Evolutionary conservation across 2,888 invertebrate species (phyloP), one percentile per base, ranked within the genome.

Genomic region (Ennomos fuscantarius): DNA sequence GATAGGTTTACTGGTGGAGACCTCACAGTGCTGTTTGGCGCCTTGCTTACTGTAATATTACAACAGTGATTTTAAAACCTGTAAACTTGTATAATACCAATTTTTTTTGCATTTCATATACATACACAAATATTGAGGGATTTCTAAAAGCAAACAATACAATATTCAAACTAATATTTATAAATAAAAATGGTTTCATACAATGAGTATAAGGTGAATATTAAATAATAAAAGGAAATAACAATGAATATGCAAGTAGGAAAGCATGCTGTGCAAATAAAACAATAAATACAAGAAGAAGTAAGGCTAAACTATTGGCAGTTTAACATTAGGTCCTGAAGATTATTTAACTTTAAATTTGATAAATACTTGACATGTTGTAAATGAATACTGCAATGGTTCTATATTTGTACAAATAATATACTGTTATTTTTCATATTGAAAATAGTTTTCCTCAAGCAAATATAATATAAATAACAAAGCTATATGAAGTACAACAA

Each of bases 1-100:
- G 84, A 72, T 62, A 89, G 63, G 72, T 87, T 89, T 8, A 82
- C 84, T 11, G 91, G 91, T 2, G 90, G 89, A 49, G 91, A 87
- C 58, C 87, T 74, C 31, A 89, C 78, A 1, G 58, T 59, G 49
- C 58, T 59, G 41, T 59, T 59, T 8, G 65, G 63, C 39, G 86
- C 84, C 66, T 90, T 92, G 60, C 82, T 82, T 76, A 92, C 92
- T 92, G 83, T 39, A 68, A 74, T 11, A 11, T 46, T 31, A 9
- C 8, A 47, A 39, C 1, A 47, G 2, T 6, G 0, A 24, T 24
- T 24, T 6, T 24, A 24, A 24, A 24, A 24, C 6, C 24, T 0
- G 6, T 24, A 24, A 3, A 24, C 2, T 6, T 24, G 5, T 24
- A 3, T 24, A 24, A 24, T 24, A 34, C n/a, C 12, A 33, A 0